Evolutionary conservation across 2,113 vertebrate species (phyloP).

Genomic region (Mesembrinibis cayennensis): DNA sequence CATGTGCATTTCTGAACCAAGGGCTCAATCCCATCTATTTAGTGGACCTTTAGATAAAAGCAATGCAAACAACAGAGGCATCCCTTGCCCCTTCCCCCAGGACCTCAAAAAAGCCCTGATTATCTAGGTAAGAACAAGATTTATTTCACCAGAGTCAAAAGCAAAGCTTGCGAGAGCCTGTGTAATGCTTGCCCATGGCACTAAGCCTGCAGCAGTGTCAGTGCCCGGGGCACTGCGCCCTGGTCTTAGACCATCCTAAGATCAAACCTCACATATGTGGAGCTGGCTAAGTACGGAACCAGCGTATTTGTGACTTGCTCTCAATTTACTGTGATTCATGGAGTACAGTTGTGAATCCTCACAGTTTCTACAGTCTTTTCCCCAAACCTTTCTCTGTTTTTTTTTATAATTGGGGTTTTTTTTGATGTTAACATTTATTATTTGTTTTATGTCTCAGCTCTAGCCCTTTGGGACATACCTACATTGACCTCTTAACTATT

Average conservation of each 20-base stretch:
- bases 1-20: background rate
- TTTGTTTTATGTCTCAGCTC: background rate
- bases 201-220: background rate
- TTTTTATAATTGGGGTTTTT: background rate
- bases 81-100: background rate
- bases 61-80: background rate
- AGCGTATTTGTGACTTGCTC: background rate
- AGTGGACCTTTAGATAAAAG: background rate
- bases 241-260: background rate
- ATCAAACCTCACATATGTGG: background rate
- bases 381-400: background rate
- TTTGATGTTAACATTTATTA: background rate
- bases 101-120: background rate
- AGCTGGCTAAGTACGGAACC: background rate
- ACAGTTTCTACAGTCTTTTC: background rate
- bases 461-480: background rate
- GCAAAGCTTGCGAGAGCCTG: background rate
- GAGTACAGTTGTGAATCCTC: background rate
- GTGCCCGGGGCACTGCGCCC: background rate
- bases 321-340: background rate
- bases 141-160: background rate
- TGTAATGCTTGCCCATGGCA: rapidly evolving
- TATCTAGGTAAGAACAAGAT: background rate
- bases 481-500: background rate
- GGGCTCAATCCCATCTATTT: background rate